These are phyloP conservation scores for Hymenopus coronatus DNA, from an alignment of 2,888 invertebrate genomes.

Conservation along the genomic window DNA sequence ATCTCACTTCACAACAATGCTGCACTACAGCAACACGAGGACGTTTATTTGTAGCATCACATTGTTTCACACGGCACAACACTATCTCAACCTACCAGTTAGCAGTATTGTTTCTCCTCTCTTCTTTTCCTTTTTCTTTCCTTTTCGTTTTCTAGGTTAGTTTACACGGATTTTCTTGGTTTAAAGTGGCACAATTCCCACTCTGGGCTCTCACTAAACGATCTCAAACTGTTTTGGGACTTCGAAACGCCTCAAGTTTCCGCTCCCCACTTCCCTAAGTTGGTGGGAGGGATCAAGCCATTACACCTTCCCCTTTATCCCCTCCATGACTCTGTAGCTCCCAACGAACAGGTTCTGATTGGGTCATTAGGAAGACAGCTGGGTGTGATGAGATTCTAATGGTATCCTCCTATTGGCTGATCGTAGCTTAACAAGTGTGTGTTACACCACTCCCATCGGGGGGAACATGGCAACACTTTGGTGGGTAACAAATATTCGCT, in stretches of 20 bases:
- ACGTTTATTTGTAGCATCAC: background rate
- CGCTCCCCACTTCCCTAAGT: background rate
- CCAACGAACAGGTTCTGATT: conserved; percentile 25
- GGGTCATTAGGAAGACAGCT: conserved; percentile 32
- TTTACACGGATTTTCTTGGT: background rate
- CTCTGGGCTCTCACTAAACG: conserved; percentile 22
- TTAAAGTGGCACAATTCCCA: conserved; percentile 2
- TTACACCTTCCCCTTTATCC: conserved; percentile 4
- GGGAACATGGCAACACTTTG: background rate
- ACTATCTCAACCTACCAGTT: background rate
- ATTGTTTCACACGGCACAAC: background rate
- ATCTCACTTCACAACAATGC: background rate
- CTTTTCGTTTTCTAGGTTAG: background rate
- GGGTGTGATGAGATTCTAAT: conserved; percentile 32
- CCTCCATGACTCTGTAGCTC: background rate
- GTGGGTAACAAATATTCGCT: background rate
- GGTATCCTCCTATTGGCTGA: conserved; percentile 28
- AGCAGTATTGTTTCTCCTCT: background rate
- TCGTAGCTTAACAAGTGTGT: conserved; percentile 25
- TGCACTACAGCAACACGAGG: background rate
- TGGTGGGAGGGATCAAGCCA: conserved; percentile 12
- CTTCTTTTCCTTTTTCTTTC: background rate
- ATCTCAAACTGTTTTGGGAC: conserved; percentile 23
- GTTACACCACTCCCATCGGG: conserved; percentile 32
- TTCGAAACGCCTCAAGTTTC: background rate